Base-by-base conservation (phyloP, 2,888 invertebrate species). In the Tipula lateralis region DNA sequence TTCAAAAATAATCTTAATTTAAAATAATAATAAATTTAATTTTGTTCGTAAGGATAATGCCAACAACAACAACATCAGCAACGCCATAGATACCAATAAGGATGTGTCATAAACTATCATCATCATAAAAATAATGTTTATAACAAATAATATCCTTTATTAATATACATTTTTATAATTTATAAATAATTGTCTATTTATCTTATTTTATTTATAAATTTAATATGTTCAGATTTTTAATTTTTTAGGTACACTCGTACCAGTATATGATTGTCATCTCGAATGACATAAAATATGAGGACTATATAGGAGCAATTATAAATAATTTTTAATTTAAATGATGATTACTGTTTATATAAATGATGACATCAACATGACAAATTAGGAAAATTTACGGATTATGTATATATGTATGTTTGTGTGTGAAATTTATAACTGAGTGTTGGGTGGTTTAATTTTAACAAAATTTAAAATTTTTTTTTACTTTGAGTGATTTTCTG, bases 341-440 rank as follows among this genome's bases (percentile, higher is more conserved):
- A 50, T 50, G 50, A 50, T 50, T 50, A 50, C 50, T 50, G 50
- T 50, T 50, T 50, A 50, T 50, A 50, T 50, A 50, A 50, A 50
- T 50, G 50, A 50, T 50, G 50, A 50, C 50, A 50, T 50, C 50
- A 50, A 50, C 50, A 50, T 50, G 50, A 50, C 50, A 50, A 50
- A 50, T 50, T 50, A 50, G 19, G 19, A 50, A 50, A 4, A 7
- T 50, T 50, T 16, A 39, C 12, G 39, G 39, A 39, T 50, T 4
- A 50, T 50, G 13, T 39, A 3, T 7, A 39, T 0, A 1, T 39
- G 13, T 0, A 39, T 39, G 13, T 50, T 16, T 5, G 19, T 50
- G 19, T 4, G 2, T 19, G 50, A n/a, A n/a, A n/a, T 16, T 9
- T n/a, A 39, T 39, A 19, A 50, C 4, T 5, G 6, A 9, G 50